Evolutionary conservation across 2,797 vertebrate genomes (phyloP).

Genomic region (Halcyon chelicuti): DNA sequence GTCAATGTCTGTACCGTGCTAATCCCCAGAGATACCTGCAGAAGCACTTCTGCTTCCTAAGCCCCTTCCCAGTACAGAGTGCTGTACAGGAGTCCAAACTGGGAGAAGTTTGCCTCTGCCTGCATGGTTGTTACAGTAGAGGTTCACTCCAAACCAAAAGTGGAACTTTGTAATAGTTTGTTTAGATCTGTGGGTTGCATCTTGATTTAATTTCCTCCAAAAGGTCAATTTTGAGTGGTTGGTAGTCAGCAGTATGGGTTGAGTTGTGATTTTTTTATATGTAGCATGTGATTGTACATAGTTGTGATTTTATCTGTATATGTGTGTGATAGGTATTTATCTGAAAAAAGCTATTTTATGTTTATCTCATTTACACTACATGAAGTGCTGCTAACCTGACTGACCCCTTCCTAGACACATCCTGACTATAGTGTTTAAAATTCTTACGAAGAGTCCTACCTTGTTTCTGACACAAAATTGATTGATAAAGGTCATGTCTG

Average conservation of each 20-base stretch:
- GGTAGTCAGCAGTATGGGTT: too few species aligned
- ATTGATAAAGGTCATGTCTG: background rate
- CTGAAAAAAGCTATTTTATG: background rate
- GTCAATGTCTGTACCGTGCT: background rate
- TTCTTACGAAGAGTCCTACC: rapidly evolving
- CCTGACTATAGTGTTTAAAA: rapidly evolving
- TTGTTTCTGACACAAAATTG: background rate
- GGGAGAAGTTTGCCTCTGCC: background rate
- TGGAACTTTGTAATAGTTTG: background rate
- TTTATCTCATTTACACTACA: background rate
- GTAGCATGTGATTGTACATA: background rate
- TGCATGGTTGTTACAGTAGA: too few species aligned
- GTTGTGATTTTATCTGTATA: background rate
- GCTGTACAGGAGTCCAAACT: background rate
- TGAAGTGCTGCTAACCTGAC: background rate
- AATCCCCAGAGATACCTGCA: background rate
- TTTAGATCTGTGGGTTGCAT: rapidly evolving
- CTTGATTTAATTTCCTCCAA: background rate
- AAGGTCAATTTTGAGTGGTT: background rate
- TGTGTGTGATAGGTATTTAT: too few species aligned
- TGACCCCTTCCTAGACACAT: background rate
- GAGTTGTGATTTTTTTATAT: background rate
- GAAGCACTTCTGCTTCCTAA: background rate
- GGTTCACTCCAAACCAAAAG: background rate
- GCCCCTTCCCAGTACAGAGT: background rate